A percentile compares a stretch with the other conserved stretches of the same genome.
Conservation (phyloP, 2,797 vertebrate genomes). For the Tangara arthus region DNA sequence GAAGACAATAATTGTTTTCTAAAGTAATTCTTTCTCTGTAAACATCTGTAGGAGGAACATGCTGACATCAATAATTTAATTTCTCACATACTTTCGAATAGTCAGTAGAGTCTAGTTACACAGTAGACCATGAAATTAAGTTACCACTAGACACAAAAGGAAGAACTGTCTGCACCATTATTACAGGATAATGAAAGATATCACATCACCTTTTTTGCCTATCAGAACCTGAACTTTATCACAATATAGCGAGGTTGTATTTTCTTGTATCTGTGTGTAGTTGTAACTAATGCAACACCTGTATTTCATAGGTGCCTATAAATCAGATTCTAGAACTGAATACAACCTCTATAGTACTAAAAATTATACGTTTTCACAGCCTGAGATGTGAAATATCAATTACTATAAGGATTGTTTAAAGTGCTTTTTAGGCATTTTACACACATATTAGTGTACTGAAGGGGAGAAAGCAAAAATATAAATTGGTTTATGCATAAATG, state of each 20-base stretch:
- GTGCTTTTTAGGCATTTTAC: not conserved
- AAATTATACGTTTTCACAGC: not conserved
- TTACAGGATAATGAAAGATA: not conserved
- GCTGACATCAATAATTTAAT: not conserved
- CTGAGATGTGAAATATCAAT: not conserved
- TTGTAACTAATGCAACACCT: not conserved
- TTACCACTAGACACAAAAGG: not conserved
- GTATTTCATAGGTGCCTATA: not conserved
- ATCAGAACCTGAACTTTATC: not conserved
- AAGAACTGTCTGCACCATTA: not conserved
- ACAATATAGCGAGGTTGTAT: not conserved
- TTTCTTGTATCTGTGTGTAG: not conserved
- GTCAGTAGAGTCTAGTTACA: not conserved
- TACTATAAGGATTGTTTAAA: not conserved
- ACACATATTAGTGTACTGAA: not conserved
- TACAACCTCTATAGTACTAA: not conserved
- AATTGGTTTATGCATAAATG: not conserved
- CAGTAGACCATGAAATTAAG: slow-evolving; percentile 27
- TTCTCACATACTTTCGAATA: not conserved
- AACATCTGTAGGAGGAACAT: not conserved
- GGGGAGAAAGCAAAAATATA: not conserved
- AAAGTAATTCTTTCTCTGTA: not conserved
- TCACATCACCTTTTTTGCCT: not conserved
- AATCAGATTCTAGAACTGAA: not conserved
- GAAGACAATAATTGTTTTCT: not conserved